Conservation (phyloP, 2,888 invertebrate genomes). For the Agonum fuliginosum region DNA sequence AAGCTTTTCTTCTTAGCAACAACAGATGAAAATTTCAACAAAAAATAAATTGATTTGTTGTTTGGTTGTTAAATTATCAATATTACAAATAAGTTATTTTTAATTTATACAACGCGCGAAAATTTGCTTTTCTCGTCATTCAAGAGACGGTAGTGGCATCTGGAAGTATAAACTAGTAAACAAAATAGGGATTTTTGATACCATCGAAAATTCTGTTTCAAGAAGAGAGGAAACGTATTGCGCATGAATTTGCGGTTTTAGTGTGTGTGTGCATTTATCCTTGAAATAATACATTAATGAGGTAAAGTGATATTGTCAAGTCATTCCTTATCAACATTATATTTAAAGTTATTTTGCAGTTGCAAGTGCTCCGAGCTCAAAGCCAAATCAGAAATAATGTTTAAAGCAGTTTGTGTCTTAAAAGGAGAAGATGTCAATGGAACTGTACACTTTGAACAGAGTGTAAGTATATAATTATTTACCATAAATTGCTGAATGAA, state of each 20-base stretch:
- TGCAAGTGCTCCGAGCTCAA: neutral
- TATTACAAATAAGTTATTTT: no score
- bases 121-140: no score
- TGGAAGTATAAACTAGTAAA: neutral
- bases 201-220: neutral
- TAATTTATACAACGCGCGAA: no score
- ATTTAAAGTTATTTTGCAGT: neutral
- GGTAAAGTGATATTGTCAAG: slow-evolving; percentile 8
- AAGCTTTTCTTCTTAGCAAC: no score
- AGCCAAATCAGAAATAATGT: slow-evolving; percentile 32
- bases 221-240: neutral
- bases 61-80: no score
- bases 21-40: no score
- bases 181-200: neutral
- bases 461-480: slow-evolving; percentile 73
- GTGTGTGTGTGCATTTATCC: slow-evolving; percentile 17
- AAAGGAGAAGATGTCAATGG: slow-evolving; percentile 88
- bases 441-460: slow-evolving; percentile 87
- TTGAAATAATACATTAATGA: slow-evolving; percentile 25
- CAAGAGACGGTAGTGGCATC: neutral
- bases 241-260: neutral
- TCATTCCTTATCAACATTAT: neutral
- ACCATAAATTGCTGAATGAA: neutral
- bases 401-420: slow-evolving; percentile 90
- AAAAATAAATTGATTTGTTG: no score